These are phyloP conservation scores for Rhynchophorus ferrugineus DNA, from an alignment of 1,140 invertebrate species.

Conservation along the genomic window DNA sequence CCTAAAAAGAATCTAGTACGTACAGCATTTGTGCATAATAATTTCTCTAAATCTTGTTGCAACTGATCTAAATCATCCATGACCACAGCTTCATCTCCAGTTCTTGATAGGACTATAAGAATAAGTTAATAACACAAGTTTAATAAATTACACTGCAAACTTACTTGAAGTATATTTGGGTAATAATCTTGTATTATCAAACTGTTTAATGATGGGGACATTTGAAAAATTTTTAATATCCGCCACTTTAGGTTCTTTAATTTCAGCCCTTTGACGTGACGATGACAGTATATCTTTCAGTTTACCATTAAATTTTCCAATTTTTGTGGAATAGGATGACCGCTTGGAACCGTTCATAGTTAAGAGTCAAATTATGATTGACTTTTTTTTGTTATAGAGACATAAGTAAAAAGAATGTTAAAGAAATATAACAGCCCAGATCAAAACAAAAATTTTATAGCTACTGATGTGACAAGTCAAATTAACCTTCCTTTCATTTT, in stretches of 20 bases:
- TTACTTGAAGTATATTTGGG: slow-evolving; percentile 46
- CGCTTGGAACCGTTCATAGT: slow-evolving; percentile 13
- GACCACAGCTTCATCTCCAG: slow-evolving; percentile 54
- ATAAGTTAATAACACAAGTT: too few species aligned
- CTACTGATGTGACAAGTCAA: too few species aligned
- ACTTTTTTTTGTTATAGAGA: neutral
- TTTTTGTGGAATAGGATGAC: slow-evolving; percentile 15
- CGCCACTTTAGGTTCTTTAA: slow-evolving; percentile 12
- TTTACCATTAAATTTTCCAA: slow-evolving; percentile 21
- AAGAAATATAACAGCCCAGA: neutral
- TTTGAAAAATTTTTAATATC: slow-evolving; percentile 24
- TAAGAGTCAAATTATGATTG: neutral
- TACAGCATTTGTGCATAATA: slow-evolving; percentile 73
- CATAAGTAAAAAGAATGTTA: neutral
- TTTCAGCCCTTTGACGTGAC: neutral
- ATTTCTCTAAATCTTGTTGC: slow-evolving; percentile 80
- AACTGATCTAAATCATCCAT: slow-evolving; percentile 72
- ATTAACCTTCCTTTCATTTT: too few species aligned
- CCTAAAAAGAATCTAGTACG: slow-evolving; percentile 66
- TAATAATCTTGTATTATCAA: slow-evolving; percentile 47
- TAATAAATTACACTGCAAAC: too few species aligned
- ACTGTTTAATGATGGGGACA: slow-evolving; percentile 32
- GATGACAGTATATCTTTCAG: slow-evolving; percentile 22
- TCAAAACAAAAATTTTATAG: too few species aligned
- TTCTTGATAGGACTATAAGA: slow-evolving; percentile 48